Base-by-base conservation (phyloP, 2,797 vertebrate genomes). In the Podarcis lilfordi region DNA sequence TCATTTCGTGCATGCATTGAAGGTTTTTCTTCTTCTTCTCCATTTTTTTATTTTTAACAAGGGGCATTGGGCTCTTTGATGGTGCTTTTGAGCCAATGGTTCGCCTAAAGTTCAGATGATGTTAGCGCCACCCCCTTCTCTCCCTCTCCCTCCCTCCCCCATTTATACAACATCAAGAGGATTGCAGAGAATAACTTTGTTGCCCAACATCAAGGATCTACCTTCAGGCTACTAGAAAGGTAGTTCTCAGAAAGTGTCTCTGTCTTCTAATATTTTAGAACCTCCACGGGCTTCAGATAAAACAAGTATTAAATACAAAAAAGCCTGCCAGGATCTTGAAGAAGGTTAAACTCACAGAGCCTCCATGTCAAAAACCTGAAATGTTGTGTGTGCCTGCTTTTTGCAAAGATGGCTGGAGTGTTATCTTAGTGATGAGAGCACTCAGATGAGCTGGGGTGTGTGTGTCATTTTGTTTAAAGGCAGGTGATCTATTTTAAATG, bases 231-330 rank as follows among this genome's bases (percentile, higher is more conserved):
- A 97, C 96, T 97, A 97, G 97, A 97, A 97, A 97, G 97, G 95
- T 96, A 96, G 96, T 96, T 96, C 97, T 97, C 97, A 97, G 97
- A 97, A 97, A 97, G 96, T 97, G 96, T 96, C 95, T 96, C 97
- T 97, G 96, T 96, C 97, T 97, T 97, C 97, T 97, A 97, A 97
- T 97, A 97, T 96, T 97, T 97, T 97, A 97, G 97, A 97, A 97
- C 96, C 96, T 96, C 97, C 97, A 96, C 96, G 97, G 97, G 97
- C 97, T 97, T 97, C 96, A 97, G 96, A 97, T 97, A 97, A 97
- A 97, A 97, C 96, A 97, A 97, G 95, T 96, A 96, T 97, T 96
- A 96, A 97, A 97, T 96, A 97, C 96, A 43, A 97, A 96, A 97
- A 96, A 97, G 95, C 96, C 96, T 96, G 95, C 95, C 96, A 97